phyloP scores from a whole-genome alignment of 2,888 invertebrate species.

The Cheilosia variabilis region DNA sequence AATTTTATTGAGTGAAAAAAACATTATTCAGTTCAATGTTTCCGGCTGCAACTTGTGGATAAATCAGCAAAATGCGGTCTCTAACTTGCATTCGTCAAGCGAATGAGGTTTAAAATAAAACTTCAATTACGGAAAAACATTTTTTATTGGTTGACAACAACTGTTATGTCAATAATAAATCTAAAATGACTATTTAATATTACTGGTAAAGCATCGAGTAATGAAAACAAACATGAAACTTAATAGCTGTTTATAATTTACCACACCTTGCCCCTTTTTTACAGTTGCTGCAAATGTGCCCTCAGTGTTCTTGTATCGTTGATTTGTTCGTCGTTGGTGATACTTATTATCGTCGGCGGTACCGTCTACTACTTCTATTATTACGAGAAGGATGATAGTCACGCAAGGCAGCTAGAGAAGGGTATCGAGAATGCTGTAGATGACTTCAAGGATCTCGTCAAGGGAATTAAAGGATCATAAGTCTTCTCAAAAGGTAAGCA shows the following conservation, averaged over 20 bases:
- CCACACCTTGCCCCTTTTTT: neutral
- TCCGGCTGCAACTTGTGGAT: no score
- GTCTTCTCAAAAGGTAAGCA: conserved; percentile 28
- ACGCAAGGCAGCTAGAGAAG: conserved; percentile 13
- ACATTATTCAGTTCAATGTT: no score
- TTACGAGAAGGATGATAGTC: conserved; percentile 46
- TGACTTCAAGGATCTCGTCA: conserved; percentile 38
- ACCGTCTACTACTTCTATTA: conserved; percentile 65
- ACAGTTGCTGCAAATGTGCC: conserved; percentile 68
- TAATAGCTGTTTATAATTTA: no score
- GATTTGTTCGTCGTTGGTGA: conserved; percentile 56
- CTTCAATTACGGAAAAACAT: no score
- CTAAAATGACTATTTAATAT: no score
- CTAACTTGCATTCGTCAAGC: no score
- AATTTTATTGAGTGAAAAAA: no score
- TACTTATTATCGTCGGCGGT: conserved; percentile 49
- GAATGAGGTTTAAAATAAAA: no score
- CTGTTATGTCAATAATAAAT: no score
- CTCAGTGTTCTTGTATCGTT: conserved; percentile 61
- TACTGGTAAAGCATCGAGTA: neutral
- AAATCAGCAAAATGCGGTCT: no score
- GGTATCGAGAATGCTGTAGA: conserved; percentile 46
- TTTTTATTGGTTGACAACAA: no score
- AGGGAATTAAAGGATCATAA: conserved; percentile 41
- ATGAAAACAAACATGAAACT: no score